Evolutionary conservation across 1,140 invertebrate species (phyloP).

Genomic region (Uloborus diversus): DNA sequence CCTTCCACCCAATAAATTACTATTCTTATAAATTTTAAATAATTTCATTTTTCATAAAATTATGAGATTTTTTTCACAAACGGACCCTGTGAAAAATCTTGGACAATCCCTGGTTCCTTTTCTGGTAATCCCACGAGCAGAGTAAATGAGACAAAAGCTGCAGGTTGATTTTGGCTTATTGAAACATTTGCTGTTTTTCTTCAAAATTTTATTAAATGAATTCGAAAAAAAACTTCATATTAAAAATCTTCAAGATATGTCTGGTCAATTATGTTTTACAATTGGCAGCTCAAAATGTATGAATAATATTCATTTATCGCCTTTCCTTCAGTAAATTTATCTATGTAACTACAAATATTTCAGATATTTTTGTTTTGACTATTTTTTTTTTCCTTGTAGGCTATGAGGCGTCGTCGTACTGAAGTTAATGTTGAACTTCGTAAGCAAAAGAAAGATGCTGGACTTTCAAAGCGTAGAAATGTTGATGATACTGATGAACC

Average conservation of each 20-base stretch:
- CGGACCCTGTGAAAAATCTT: no score
- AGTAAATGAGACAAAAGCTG: no score
- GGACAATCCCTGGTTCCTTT: no score
- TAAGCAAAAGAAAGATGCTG: constrained; percentile 93
- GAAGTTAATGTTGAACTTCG: constrained; percentile 90
- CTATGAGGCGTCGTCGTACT: constrained; percentile 83
- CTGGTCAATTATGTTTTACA: not conserved
- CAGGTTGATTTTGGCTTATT: no score
- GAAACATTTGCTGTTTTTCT: no score
- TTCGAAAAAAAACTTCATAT: no score
- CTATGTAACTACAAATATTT: not conserved
- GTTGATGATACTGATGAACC: constrained; percentile 71
- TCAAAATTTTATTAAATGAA: not conserved
- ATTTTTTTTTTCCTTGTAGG: constrained; percentile 69
- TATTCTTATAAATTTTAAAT: no score
- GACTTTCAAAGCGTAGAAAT: constrained; percentile 89
- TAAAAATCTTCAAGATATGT: not conserved
- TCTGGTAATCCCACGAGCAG: no score
- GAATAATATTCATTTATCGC: not conserved
- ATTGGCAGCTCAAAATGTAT: not conserved
- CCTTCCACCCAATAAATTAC: no score
- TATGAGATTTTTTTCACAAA: no score
- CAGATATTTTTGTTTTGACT: not conserved
- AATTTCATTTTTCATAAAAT: no score
- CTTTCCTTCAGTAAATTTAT: not conserved